Conservation (phyloP, 2,888 invertebrate species). For the Pristionchus arcanus region DNA sequence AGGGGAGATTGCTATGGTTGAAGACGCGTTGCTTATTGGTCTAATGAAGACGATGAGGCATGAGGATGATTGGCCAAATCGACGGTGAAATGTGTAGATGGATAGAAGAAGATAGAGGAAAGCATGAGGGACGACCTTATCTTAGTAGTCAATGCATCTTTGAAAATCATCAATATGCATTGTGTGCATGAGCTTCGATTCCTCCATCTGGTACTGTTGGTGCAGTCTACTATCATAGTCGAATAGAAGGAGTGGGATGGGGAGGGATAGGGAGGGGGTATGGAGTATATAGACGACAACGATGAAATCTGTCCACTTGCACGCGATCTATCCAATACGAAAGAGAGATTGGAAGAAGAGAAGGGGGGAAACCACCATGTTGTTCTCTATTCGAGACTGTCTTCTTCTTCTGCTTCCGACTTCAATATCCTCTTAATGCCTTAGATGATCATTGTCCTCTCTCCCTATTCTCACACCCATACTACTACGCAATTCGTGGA, state of each 20-base stretch:
- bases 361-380: background rate
- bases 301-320: constrained; percentile 19
- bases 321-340: constrained; percentile 19
- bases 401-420: background rate
- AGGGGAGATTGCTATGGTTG: background rate
- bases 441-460: background rate
- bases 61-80: background rate
- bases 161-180: background rate
- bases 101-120: background rate
- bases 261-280: too few species aligned
- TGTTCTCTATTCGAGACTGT: background rate
- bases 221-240: background rate
- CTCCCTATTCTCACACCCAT: background rate
- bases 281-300: background rate
- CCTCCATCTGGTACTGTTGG: background rate
- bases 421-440: background rate
- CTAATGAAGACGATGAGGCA: constrained; percentile 9
- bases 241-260: background rate
- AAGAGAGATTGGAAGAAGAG: background rate
- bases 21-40: background rate
- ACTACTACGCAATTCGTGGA: background rate
- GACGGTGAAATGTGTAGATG: background rate
- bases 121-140: background rate
- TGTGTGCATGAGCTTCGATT: background rate
- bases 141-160: too few species aligned